Conservation (phyloP, 2,797 vertebrate species). For the Microhierax caerulescens region DNA sequence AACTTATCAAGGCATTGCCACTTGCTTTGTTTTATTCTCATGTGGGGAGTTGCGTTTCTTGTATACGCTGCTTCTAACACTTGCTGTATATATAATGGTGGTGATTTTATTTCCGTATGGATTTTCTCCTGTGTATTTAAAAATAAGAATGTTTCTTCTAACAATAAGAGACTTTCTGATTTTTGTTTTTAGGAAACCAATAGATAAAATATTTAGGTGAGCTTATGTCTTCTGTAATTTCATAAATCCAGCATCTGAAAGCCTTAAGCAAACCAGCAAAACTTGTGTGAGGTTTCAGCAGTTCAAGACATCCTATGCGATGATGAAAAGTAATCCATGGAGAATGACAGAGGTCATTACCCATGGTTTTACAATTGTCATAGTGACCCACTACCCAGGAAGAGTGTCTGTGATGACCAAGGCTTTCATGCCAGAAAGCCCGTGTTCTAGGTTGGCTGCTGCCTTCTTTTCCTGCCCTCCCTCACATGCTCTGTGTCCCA, state of each 20-base stretch:
- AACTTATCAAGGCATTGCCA: neutral
- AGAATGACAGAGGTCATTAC: neutral
- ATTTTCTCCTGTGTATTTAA: neutral
- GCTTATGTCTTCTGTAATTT: neutral
- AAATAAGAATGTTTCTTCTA: neutral
- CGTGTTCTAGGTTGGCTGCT: neutral
- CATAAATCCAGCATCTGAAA: neutral
- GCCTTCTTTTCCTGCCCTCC: neutral
- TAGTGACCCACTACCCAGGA: neutral
- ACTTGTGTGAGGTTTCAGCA: neutral
- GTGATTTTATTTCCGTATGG: neutral
- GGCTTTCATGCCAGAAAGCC: neutral
- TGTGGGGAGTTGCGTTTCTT: rapidly evolving
- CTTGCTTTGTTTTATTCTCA: neutral
- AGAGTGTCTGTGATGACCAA: neutral
- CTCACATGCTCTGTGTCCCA: rapidly evolving
- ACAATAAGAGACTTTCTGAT: neutral
- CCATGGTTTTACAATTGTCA: neutral
- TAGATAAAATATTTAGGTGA: neutral
- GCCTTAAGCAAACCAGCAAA: neutral
- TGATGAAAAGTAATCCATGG: neutral
- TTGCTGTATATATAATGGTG: neutral
- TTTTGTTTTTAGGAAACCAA: neutral
- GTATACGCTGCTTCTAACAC: neutral
- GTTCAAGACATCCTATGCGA: neutral